These are phyloP conservation scores for Narcine bancroftii DNA, from an alignment of 2,113 vertebrate species.

Conservation along the genomic window DNA sequence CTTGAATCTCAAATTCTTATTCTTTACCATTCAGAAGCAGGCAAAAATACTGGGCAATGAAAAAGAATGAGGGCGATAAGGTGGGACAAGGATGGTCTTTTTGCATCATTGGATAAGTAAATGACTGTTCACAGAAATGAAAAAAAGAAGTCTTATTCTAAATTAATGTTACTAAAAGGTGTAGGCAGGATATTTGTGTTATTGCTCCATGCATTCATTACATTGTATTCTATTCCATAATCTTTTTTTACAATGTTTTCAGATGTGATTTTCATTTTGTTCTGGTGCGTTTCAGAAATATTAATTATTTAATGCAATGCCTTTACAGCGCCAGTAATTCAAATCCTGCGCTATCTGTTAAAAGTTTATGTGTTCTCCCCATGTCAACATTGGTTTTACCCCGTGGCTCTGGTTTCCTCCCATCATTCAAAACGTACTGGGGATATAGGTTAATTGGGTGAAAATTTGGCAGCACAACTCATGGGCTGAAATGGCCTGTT, in stretches of 20 bases:
- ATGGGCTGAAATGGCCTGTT: too few relatives aligned
- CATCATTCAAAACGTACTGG: too few relatives aligned
- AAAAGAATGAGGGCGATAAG: neutral
- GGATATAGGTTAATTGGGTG: too few relatives aligned
- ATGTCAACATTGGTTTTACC: too few relatives aligned
- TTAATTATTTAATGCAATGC: too few relatives aligned
- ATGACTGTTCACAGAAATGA: neutral
- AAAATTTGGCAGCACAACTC: too few relatives aligned
- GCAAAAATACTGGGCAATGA: neutral
- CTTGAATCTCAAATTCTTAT: neutral
- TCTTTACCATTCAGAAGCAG: neutral
- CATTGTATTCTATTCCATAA: neutral
- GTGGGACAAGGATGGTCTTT: neutral
- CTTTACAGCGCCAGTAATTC: too few relatives aligned
- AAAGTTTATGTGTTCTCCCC: too few relatives aligned
- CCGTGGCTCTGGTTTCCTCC: too few relatives aligned
- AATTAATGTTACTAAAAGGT: neutral
- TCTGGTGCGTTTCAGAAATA: too few relatives aligned
- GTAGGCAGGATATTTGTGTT: constrained; percentile 13
- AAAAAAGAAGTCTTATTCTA: neutral
- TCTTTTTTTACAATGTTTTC: neutral
- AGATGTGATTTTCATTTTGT: neutral
- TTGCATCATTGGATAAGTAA: neutral
- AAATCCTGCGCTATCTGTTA: too few relatives aligned
- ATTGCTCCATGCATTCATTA: neutral